Percentiles rank a stretch among this genome's conserved stretches.
phyloP scores from a whole-genome alignment of 2,888 invertebrate genomes.

The Catocala fraxini region DNA sequence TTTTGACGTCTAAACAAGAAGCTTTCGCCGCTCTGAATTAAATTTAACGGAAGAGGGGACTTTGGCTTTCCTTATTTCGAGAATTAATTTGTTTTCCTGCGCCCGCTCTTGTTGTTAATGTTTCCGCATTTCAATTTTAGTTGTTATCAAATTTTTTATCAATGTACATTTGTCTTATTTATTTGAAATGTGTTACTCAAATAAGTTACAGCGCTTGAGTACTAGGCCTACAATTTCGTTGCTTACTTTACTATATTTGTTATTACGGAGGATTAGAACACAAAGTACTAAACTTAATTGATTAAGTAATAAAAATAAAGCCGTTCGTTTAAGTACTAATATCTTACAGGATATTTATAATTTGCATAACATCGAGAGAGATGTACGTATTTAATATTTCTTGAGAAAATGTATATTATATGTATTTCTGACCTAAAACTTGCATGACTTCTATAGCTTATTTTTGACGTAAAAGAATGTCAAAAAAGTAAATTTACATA shows the following conservation, averaged over 20 bases:
- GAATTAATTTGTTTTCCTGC: conserved; percentile 47
- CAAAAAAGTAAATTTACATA: no score
- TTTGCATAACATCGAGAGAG: no score
- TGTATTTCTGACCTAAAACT: no score
- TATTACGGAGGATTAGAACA: no score
- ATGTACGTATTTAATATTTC: no score
- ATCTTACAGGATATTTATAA: no score
- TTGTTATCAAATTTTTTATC: conserved; percentile 18
- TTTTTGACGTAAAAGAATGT: no score
- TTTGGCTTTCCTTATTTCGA: conserved; percentile 39
- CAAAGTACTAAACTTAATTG: no score
- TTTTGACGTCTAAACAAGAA: conserved; percentile 40
- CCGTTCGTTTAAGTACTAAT: no score
- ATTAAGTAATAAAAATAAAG: no score
- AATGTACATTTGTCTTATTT: conserved; percentile 3
- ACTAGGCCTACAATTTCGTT: neutral
- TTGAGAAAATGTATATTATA: no score
- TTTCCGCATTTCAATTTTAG: conserved; percentile 38
- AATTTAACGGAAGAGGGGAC: conserved; percentile 35
- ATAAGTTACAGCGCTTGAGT: neutral
- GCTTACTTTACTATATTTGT: neutral
- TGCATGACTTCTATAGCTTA: no score
- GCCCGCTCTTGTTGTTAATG: conserved; percentile 38
- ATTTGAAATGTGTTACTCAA: neutral
- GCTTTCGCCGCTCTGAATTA: conserved; percentile 38